Percentiles rank a stretch among this genome's conserved stretches.
Conservation (phyloP, 2,797 vertebrate genomes). For the Phyllotis vaccarum region DNA sequence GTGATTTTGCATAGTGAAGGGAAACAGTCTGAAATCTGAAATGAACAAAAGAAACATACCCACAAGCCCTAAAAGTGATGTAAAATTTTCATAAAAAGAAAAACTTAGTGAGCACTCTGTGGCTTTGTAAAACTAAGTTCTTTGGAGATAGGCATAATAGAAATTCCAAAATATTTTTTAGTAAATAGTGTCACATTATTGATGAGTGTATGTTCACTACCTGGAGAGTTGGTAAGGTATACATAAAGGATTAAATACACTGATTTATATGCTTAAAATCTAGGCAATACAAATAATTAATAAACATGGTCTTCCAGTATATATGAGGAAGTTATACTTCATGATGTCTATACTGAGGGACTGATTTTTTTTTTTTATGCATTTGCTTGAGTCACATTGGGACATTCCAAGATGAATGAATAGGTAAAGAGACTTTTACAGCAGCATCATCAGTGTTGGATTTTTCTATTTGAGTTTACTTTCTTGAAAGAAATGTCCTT, state of each 20-base stretch:
- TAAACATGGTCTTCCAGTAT: background rate
- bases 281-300: background rate
- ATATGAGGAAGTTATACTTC: background rate
- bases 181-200: background rate
- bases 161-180: background rate
- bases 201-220: background rate
- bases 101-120: background rate
- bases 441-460: rapidly evolving
- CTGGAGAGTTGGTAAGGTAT: background rate
- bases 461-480: background rate
- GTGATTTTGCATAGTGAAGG: background rate
- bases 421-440: background rate
- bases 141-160: background rate
- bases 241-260: background rate
- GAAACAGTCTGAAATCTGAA: background rate
- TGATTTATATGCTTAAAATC: background rate
- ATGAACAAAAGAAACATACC: background rate
- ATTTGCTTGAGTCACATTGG: rapidly evolving
- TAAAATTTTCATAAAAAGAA: background rate
- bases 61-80: background rate
- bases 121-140: background rate
- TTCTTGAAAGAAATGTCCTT: background rate
- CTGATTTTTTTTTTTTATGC: background rate
- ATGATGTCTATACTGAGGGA: background rate
- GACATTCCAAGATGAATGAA: rapidly evolving